Evolutionary conservation across 2,113 vertebrate species (phyloP).

Genomic region (Scolopax mira): DNA sequence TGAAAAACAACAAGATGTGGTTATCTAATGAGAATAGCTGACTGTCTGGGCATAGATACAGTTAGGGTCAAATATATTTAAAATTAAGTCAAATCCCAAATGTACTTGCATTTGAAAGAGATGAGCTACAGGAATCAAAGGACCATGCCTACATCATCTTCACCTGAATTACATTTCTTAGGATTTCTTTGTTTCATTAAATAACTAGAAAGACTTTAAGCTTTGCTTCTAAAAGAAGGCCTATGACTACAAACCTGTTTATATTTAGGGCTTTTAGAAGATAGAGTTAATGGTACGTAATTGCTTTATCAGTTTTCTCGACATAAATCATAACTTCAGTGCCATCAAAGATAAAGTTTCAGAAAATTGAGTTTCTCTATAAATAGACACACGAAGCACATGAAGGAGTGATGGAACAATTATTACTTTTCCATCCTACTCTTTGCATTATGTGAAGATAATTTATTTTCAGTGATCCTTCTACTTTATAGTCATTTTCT

Average conservation of each 20-base stretch:
- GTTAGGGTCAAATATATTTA: not conserved
- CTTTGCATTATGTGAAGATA: not conserved
- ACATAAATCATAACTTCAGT: not conserved
- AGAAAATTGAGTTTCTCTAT: not conserved
- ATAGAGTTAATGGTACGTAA: not conserved
- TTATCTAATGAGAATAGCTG: not conserved
- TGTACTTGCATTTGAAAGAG: not conserved
- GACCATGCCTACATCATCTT: not conserved
- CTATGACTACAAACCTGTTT: not conserved
- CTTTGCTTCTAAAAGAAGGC: not conserved
- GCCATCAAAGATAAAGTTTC: not conserved
- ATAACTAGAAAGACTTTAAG: not conserved
- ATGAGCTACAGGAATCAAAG: not conserved
- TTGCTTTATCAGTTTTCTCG: not conserved
- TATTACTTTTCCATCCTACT: not conserved
- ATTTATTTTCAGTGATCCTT: not conserved
- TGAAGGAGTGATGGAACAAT: not conserved
- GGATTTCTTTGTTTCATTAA: not conserved
- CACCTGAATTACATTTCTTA: not conserved
- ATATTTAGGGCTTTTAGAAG: not conserved
- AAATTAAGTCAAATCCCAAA: not conserved
- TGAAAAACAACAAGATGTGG: not conserved
- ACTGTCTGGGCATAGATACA: not conserved
- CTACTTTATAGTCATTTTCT: not conserved
- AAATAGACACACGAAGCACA: not conserved